These are phyloP conservation scores for Pipistrellus nathusii DNA, from an alignment of 2,797 vertebrate species.

Conservation along the genomic window DNA sequence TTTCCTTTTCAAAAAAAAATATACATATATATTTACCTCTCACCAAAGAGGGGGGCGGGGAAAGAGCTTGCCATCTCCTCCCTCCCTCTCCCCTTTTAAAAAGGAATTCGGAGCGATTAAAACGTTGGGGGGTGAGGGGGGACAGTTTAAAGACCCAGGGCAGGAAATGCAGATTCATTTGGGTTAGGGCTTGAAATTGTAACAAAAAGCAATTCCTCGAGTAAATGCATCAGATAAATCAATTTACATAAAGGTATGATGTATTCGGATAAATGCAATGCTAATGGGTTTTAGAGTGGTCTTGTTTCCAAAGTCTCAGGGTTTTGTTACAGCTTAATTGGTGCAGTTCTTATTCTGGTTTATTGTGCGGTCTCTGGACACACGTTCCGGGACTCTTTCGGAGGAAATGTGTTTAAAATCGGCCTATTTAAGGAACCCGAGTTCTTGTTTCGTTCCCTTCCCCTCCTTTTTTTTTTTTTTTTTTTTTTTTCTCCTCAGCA, in stretches of 20 bases:
- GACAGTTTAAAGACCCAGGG: constrained; percentile 86
- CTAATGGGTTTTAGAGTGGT: constrained; percentile 93
- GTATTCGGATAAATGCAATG: constrained; percentile 92
- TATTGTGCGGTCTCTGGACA: constrained; percentile 90
- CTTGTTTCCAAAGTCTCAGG: constrained; percentile 91
- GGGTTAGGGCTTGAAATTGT: constrained; percentile 90
- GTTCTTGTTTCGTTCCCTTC: constrained; percentile 76
- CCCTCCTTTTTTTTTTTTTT: constrained; percentile 44
- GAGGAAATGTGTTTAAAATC: constrained; percentile 87
- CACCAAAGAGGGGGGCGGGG: constrained; percentile 91
- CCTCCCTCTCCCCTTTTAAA: constrained; percentile 65
- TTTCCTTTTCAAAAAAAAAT: constrained; percentile 88
- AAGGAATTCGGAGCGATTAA: constrained; percentile 91
- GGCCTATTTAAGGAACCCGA: constrained; percentile 84
- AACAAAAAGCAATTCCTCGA: constrained; percentile 92
- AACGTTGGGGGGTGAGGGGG: constrained; percentile 80
- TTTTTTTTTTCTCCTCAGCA: constrained; percentile 56
- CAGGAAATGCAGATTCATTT: constrained; percentile 92
- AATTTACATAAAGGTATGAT: constrained; percentile 94
- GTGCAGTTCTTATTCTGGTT: constrained; percentile 90
- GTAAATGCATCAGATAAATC: constrained; percentile 93
- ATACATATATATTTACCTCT: constrained; percentile 93
- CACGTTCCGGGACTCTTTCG: constrained; percentile 88
- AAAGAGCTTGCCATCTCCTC: constrained; percentile 81
- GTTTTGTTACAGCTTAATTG: constrained; percentile 93